Base-by-base conservation (phyloP, 1,140 invertebrate species). In the Drosophila varians region DNA sequence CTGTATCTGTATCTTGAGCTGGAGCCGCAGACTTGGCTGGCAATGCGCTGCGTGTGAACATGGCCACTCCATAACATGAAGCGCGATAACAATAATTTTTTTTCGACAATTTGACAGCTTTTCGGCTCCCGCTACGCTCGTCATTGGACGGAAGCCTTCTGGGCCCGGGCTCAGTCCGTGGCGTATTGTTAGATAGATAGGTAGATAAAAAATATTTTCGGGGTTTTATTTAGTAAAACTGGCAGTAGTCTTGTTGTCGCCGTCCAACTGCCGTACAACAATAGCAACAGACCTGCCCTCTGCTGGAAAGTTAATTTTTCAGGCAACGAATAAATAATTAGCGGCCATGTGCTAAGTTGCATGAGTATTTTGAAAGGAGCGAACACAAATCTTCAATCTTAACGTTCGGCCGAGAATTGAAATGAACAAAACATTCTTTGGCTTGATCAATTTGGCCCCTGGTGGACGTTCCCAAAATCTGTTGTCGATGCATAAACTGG, bases 261-360 rank as follows among this genome's bases (percentile, higher is more conserved):
- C 77, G n/a, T n/a, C n/a, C n/a, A n/a, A 49, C 54, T 31, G 26
- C 8, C 31, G 11, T 19, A 21, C 45, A 38, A 40, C 45, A 57
- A 49, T 38, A 47, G 28, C 47, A 38, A 38, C 12, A 38, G 36
- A 8, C 36, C n/a, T 38, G 36, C 18, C 38, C 11, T 38, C 69
- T 31, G 46, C 73, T 62, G 68, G 68, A 79, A 74, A 89, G 86
- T 89, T 89, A 89, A 89, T 89, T 89, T 89, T 82, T 89, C 77
- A 57, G 77, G 77, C 88, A 89, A 89, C 86, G 86, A 89, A 89
- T 82, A 87, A 82, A 68, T 89, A 89, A 89, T 89, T 89, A 89
- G 75, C 86, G 52, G 46, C 46, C 71, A 72, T 57, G 74, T 89
- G 86, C 74, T 89, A 89, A 89, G 70, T 89, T 86, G 42, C 54